These are phyloP conservation scores for Stenodema calcarata DNA, from an alignment of 2,888 invertebrate species.

Conservation along the genomic window DNA sequence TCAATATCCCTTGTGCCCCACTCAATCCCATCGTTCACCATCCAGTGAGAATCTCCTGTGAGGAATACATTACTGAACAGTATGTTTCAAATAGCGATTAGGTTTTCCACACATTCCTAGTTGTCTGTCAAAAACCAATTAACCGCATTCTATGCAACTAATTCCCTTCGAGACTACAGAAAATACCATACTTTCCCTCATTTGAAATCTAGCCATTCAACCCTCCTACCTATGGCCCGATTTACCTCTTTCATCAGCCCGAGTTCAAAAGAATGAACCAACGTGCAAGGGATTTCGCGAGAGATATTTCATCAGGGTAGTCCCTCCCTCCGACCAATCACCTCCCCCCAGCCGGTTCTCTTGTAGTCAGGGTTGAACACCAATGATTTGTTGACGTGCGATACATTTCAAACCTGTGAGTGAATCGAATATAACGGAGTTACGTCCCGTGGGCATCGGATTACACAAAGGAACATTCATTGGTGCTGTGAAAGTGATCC, in stretches of 20 bases:
- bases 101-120: no score
- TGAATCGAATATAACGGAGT: conserved; percentile 9
- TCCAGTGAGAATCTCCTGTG: no score
- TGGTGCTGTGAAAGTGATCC: neutral
- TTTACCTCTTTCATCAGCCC: neutral
- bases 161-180: no score
- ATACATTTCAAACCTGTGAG: conserved; percentile 1
- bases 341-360: neutral
- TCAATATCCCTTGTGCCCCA: no score
- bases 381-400: neutral
- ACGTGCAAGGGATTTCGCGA: neutral
- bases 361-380: neutral
- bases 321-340: neutral
- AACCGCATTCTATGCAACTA: no score
- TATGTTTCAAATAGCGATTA: no score
- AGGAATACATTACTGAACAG: no score
- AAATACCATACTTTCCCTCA: neutral
- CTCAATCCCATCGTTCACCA: no score
- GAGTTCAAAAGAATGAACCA: neutral
- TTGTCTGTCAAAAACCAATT: no score
- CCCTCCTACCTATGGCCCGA: neutral
- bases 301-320: neutral
- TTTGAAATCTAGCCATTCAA: neutral
- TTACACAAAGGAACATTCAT: neutral
- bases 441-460: neutral